These are phyloP conservation scores for Myiozetetes cayanensis DNA, from an alignment of 2,113 vertebrate genomes.

Conservation along the genomic window DNA sequence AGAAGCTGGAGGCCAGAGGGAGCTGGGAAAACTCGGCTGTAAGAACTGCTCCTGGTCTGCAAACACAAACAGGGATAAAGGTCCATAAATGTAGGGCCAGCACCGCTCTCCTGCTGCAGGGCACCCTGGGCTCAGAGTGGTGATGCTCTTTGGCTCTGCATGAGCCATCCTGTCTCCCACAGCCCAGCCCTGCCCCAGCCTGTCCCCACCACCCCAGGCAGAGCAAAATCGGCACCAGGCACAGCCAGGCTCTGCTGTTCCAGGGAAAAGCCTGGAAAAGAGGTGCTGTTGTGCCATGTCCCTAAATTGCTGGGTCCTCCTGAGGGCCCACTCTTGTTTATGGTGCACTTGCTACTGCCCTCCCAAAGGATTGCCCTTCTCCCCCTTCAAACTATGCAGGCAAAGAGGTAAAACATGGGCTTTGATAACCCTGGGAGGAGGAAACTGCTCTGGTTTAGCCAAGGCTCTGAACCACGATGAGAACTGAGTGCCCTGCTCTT, in stretches of 20 bases:
- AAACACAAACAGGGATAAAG: background rate
- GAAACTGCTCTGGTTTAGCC: background rate
- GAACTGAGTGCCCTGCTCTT: background rate
- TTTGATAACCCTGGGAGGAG: background rate
- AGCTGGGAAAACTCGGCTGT: background rate
- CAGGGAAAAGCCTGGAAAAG: background rate
- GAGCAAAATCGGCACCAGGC: background rate
- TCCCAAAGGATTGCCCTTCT: background rate
- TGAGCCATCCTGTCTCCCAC: background rate
- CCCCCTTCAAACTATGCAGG: background rate
- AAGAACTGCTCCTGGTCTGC: background rate
- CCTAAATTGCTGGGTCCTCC: background rate
- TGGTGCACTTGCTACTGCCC: background rate
- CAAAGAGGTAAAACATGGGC: background rate
- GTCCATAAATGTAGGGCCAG: background rate
- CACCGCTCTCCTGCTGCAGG: background rate
- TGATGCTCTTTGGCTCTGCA: background rate
- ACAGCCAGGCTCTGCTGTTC: background rate
- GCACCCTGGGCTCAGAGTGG: background rate
- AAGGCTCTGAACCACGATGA: background rate
- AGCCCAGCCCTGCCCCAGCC: background rate
- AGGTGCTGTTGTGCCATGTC: background rate
- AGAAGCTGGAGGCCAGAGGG: background rate
- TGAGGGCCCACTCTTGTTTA: fast-evolving
- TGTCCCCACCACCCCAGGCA: background rate